phyloP scores from a whole-genome alignment of 2,888 invertebrate species.

The Cordilura impudica region DNA sequence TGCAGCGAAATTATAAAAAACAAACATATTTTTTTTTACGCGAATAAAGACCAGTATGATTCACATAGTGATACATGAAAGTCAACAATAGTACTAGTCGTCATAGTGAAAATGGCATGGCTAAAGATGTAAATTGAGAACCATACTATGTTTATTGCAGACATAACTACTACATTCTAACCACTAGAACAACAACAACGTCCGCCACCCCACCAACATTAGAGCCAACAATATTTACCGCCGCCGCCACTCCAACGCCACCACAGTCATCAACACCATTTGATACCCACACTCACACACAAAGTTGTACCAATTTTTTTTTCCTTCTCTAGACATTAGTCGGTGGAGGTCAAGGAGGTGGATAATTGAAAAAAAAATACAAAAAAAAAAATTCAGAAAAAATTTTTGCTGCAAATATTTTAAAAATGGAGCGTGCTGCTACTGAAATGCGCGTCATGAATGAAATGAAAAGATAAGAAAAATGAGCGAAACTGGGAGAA shows the following conservation, averaged over 20 bases:
- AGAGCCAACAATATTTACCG: constrained; percentile 6
- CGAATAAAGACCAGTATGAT: background rate
- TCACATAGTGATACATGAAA: constrained; percentile 20
- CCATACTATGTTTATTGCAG: constrained; percentile 41
- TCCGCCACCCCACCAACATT: background rate
- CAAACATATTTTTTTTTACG: no score
- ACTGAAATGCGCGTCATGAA: constrained; percentile 59
- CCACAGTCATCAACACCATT: background rate
- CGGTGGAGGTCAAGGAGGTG: constrained; percentile 64
- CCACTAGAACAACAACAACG: constrained; percentile 34
- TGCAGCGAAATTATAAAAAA: no score
- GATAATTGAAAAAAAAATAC: constrained; percentile 54
- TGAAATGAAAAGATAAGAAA: constrained; percentile 56
- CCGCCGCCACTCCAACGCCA: background rate
- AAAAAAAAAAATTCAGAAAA: constrained; percentile 8
- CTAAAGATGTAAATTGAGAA: constrained; percentile 53
- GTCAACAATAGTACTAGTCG: constrained; percentile 16
- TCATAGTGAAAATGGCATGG: constrained; percentile 22
- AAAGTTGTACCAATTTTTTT: constrained; percentile 23
- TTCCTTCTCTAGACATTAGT: constrained; percentile 37
- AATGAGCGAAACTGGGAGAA: constrained; percentile 53
- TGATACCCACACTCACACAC: constrained; percentile 34
- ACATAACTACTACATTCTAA: constrained; percentile 37
- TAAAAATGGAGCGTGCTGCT: constrained; percentile 62
- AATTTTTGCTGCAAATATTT: constrained; percentile 53